Percentiles rank a stretch among this genome's conserved stretches.
phyloP scores from a whole-genome alignment of 2,113 vertebrate species.

The Ceyx margarethae region DNA sequence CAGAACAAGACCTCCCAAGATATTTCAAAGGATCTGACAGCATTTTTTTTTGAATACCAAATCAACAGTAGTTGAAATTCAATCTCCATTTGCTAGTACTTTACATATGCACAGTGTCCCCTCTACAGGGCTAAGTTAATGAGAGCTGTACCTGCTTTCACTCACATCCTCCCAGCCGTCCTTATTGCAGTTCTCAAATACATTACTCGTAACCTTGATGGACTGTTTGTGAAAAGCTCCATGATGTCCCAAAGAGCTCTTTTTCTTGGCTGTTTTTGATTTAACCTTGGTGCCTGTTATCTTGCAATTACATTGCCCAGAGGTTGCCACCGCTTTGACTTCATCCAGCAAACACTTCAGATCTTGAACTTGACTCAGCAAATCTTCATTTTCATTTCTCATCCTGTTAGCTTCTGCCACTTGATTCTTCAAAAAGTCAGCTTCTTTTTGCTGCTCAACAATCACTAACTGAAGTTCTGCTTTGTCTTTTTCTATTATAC shows the following conservation, averaged over 20 bases:
- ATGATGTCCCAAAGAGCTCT: constrained; percentile 73
- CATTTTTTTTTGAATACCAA: constrained; percentile 97
- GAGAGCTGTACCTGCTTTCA: constrained; percentile 91
- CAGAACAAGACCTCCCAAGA: constrained; percentile 98
- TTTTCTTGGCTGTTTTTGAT: constrained; percentile 81
- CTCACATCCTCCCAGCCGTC: constrained; percentile 96
- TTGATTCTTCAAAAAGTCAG: constrained; percentile 73
- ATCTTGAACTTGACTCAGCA: constrained; percentile 74
- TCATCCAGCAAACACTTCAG: constrained; percentile 78
- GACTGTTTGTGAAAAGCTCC: constrained; percentile 84
- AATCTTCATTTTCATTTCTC: constrained; percentile 70
- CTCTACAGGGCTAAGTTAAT: constrained; percentile 89
- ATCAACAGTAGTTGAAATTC: constrained; percentile 97
- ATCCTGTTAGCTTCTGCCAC: constrained; percentile 66
- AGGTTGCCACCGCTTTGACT: constrained; percentile 67
- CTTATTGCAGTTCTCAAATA: constrained; percentile 87
- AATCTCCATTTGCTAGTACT: constrained; percentile 93
- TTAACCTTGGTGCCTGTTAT: constrained; percentile 82
- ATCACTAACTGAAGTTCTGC: constrained; percentile 68
- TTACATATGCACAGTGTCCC: constrained; percentile 95
- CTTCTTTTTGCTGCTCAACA: constrained; percentile 72
- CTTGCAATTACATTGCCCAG: constrained; percentile 63
- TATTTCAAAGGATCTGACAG: constrained; percentile 99
- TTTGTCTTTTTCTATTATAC: constrained; percentile 69
- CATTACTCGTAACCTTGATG: constrained; percentile 87